Conservation (phyloP, 2,113 vertebrate genomes). For the Ivindomyrus marchei region DNA sequence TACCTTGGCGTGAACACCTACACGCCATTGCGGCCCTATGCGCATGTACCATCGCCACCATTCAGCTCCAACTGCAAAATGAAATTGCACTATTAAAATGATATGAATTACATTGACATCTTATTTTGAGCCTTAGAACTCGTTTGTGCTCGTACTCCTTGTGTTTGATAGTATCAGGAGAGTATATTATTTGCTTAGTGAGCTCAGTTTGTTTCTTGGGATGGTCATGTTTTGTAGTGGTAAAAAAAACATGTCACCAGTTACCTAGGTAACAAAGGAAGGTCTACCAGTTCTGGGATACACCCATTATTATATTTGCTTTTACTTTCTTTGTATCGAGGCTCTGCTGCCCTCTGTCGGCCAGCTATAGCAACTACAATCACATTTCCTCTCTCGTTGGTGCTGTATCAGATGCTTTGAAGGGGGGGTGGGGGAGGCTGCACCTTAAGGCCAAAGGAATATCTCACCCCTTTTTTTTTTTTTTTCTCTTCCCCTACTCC, state of each 20-base stretch:
- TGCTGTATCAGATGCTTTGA: constrained; percentile 44
- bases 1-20: not conserved
- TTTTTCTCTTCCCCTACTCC: not conserved
- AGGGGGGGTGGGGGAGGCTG: not conserved
- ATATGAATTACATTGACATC: not conserved
- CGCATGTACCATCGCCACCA: not conserved
- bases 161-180: not conserved
- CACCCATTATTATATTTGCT: not conserved
- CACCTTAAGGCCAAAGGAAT: not conserved
- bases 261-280: constrained; percentile 13
- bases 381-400: constrained; percentile 30
- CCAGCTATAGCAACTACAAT: constrained; percentile 12
- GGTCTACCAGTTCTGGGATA: not conserved
- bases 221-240: constrained; percentile 3
- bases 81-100: not conserved
- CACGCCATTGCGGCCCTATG: not conserved
- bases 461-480: not conserved
- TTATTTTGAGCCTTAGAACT: not conserved
- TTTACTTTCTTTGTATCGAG: not conserved
- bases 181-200: not conserved
- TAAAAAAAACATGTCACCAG: not conserved
- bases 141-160: not conserved
- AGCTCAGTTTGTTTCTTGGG: not conserved
- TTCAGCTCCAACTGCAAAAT: not conserved
- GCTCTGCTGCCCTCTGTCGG: constrained; percentile 48